Conservation (phyloP, 37 sponge, comb jelly and placozoan genomes). For the Crambe crambe region DNA sequence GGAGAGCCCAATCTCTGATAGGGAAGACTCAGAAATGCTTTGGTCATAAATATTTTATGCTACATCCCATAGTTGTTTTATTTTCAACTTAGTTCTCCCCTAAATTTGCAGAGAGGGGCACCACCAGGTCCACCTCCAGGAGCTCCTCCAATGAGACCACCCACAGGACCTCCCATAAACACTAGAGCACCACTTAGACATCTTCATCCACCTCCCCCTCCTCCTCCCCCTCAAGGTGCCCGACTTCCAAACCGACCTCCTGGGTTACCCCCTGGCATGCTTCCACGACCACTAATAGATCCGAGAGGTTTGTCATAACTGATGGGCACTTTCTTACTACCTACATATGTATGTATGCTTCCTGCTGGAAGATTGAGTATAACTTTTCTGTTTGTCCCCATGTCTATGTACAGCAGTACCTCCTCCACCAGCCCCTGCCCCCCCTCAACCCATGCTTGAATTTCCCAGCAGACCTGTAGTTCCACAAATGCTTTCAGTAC, state of each 20-base stretch:
- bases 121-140: slow-evolving; percentile 39
- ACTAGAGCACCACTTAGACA: neutral
- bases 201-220: too few relatives aligned
- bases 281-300: neutral
- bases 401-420: too few relatives aligned
- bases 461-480: neutral
- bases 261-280: slow-evolving; percentile 3
- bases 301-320: too few relatives aligned
- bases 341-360: too few relatives aligned
- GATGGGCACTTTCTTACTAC: too few relatives aligned
- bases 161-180: neutral
- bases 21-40: too few relatives aligned
- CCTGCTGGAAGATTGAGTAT: too few relatives aligned
- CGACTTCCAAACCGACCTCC: neutral
- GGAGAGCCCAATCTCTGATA: too few relatives aligned
- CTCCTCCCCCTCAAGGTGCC: slow-evolving; percentile 1
- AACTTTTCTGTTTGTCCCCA: too few relatives aligned
- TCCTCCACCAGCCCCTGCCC: neutral
- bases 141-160: slow-evolving; percentile 4
- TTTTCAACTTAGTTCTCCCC: too few relatives aligned
- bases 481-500: neutral
- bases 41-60: too few relatives aligned
- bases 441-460: neutral
- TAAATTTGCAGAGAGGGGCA: slow-evolving; percentile 13
- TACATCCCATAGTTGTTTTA: too few relatives aligned